Base-by-base conservation (phyloP, 2,113 vertebrate genomes). In the Serilophus lunatus region DNA sequence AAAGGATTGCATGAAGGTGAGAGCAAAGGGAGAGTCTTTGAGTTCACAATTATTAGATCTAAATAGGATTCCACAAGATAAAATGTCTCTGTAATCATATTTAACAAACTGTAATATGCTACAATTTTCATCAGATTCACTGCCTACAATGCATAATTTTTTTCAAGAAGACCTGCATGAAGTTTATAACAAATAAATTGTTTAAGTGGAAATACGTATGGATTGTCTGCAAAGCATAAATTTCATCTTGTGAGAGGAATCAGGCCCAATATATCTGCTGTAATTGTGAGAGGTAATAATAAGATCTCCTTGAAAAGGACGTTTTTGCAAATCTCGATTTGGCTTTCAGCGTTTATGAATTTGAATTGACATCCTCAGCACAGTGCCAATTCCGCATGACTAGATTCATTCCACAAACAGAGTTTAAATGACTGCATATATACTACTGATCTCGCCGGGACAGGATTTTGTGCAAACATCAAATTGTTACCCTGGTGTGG, bases 281-380 rank as follows among this genome's bases (percentile, higher is more conserved):
- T 92, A 93, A 86, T 94, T 94, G 78, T 93, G 86, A 82, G 70
- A 85, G 70, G 78, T 85, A 93, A 96, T 95, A 92, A 91, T 95
- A 79, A 91, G 93, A 91, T 91, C 91, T 95, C 95, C 94, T 95
- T 95, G 94, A 94, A 94, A 95, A 96, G 95, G 91, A 87, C 81
- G 4, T 86, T 95, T 96, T 95, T 95, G 74, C 84, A 91, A 86
- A 97, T 95, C 89, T 94, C 3, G 61, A 89, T 97, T 93, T 93
- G 78, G 89, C 95, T 97, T 95, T 95, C 86, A 93, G 89, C 89
- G 92, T 95, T 95, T 95, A 91, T 95, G 96, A 95, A 96, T 95
- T 93, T 96, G 95, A 92, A 93, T 96, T 95, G 94, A 92, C 86
- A 84, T 95, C 89, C 63, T 91, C 87, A 95, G 83, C 94, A 81